Base-by-base conservation (phyloP, 2,797 vertebrate genomes). In the Squalus acanthias region DNA sequence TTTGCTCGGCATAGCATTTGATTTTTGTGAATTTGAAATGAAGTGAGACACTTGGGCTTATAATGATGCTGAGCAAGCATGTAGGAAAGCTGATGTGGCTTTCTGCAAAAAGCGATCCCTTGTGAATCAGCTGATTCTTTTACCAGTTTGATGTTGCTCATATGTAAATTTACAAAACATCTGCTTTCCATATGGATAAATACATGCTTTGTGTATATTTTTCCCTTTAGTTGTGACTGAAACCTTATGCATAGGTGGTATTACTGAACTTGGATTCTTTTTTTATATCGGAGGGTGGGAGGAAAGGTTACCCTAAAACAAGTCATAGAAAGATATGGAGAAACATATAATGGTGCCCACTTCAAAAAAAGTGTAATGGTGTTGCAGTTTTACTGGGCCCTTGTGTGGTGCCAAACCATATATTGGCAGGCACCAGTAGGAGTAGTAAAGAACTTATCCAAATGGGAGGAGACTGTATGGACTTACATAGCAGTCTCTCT, bases 121-220 rank as follows among this genome's bases (percentile, higher is more conserved):
- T 97, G 97, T 96, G 97, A 97, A 98, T 97, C 98, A 97, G 97
- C 97, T 97, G 97, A 97, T 97, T 97, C 96, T 46, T 65, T 88
- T 33, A 39, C 46, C 70, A 74, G 94, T 76, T 57, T 74, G 70
- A 95, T 95, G 94, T 76, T n/a, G 97, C 97, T 98, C 97, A 97
- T 97, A 97, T 97, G 97, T 96, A 97, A 97, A 97, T 96, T 53
- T 97, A 98, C 98, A 97, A 97, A 97, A 98, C 99, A 99, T 99
- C 98, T 99, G 99, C 96, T 98, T 97, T 97, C 97, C 99, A 99
- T 98, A 99, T 99, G 99, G 98, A 97, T 74, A 96, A 97, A 97
- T 97, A 98, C 98, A 97, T 97, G 97, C 98, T 97, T 98, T 95
- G 60, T 95, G 94, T 33, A 72, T 72, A 50, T 57, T 93, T 93